Evolutionary conservation across 2,888 invertebrate species (phyloP).

Genomic region (Drosophila mayaguana): DNA sequence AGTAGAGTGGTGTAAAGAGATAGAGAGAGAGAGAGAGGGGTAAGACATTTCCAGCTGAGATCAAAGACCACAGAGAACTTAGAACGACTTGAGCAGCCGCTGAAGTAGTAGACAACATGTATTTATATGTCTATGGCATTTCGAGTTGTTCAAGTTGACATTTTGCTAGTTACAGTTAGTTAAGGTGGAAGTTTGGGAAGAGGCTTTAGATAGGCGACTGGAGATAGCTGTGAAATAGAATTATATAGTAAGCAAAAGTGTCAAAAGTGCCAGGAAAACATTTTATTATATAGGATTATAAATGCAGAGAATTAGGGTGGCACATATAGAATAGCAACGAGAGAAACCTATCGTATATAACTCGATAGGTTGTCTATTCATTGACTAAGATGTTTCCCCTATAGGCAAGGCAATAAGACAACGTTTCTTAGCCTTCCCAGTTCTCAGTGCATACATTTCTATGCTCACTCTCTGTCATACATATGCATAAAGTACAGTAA

Average conservation of each 20-base stretch:
- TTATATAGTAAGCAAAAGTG: background rate
- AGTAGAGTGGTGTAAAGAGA: background rate
- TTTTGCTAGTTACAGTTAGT: conserved; percentile 24
- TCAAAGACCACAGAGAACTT: conserved; percentile 39
- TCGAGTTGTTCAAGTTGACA: conserved; percentile 31
- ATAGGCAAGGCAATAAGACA: background rate
- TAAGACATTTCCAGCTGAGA: conserved; percentile 19
- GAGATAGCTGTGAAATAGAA: background rate
- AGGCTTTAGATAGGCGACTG: background rate
- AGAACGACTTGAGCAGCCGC: conserved; percentile 1
- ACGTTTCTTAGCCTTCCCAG: rapidly evolving
- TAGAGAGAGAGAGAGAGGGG: background rate
- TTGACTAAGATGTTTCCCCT: background rate
- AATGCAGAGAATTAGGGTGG: too few relatives aligned
- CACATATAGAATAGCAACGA: background rate
- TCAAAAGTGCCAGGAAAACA: background rate
- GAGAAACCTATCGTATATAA: background rate
- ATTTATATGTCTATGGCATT: conserved; percentile 33
- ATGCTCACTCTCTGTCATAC: too few relatives aligned
- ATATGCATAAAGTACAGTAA: background rate
- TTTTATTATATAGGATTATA: background rate
- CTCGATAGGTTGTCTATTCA: background rate
- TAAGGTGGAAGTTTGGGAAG: background rate
- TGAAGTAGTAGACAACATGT: conserved; percentile 26
- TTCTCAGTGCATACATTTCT: too few relatives aligned